These are phyloP conservation scores for Osmoderma eremita DNA, from an alignment of 2,888 invertebrate species.

Conservation along the genomic window DNA sequence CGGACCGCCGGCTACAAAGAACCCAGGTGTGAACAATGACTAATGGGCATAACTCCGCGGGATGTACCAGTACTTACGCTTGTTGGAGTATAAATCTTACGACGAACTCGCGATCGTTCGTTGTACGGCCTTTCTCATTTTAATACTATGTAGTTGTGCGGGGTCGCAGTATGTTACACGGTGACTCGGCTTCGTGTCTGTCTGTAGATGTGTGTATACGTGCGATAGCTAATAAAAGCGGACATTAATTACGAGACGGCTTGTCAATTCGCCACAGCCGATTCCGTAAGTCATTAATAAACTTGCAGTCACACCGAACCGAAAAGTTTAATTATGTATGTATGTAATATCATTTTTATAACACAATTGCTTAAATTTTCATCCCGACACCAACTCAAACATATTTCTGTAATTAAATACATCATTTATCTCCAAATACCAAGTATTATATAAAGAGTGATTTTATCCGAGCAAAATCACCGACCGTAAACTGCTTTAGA, in stretches of 20 bases:
- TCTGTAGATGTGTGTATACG: conserved; percentile 5
- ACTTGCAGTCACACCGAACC: not conserved
- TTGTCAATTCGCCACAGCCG: conserved; percentile 33
- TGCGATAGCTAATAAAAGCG: conserved; percentile 47
- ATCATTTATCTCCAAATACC: too few relatives aligned
- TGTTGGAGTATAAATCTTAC: conserved; percentile 52
- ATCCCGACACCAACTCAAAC: too few relatives aligned
- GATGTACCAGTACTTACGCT: conserved; percentile 51
- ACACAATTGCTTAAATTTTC: too few relatives aligned
- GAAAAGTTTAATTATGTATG: too few relatives aligned
- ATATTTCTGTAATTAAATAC: too few relatives aligned
- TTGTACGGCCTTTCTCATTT: conserved; percentile 50
- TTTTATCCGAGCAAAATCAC: too few relatives aligned
- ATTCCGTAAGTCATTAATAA: conserved; percentile 36
- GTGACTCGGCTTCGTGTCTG: not conserved
- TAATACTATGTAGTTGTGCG: conserved; percentile 47
- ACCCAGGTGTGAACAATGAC: conserved; percentile 55
- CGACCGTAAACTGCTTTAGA: too few relatives aligned
- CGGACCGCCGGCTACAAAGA: conserved; percentile 43
- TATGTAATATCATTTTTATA: too few relatives aligned
- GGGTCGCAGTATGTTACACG: not conserved
- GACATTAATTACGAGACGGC: conserved; percentile 46
- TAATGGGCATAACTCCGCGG: conserved; percentile 51
- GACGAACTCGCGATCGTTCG: conserved; percentile 4
- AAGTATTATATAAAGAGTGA: too few relatives aligned